Conservation (phyloP, 2,888 invertebrate species). For the Ceramica pisi region DNA sequence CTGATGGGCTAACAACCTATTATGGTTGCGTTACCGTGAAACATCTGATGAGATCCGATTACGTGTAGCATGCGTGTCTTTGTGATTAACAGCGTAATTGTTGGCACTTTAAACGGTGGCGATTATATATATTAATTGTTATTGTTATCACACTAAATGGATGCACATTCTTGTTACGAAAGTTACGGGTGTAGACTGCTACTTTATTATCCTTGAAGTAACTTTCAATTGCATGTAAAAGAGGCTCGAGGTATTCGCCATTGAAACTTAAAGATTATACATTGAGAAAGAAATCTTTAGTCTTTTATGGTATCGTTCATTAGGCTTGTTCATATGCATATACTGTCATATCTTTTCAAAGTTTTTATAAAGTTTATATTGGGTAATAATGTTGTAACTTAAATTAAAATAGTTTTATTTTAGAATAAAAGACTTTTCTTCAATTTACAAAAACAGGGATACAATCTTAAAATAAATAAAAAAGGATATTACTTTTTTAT, state of each 20-base stretch:
- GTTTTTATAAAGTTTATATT: too few species aligned
- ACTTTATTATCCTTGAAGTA: neutral
- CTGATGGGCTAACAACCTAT: conserved; percentile 38
- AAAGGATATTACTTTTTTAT: too few species aligned
- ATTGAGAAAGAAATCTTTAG: neutral
- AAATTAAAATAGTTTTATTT: too few species aligned
- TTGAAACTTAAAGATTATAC: neutral
- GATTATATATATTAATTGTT: conserved; percentile 38
- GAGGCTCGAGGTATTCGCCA: neutral
- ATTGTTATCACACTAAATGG: conserved; percentile 49
- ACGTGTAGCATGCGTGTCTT: conserved; percentile 40
- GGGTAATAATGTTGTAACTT: neutral
- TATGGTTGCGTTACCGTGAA: conserved; percentile 29
- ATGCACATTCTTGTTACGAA: conserved; percentile 53
- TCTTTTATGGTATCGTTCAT: too few species aligned
- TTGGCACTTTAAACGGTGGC: conserved; percentile 18
- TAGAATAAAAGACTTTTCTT: too few species aligned
- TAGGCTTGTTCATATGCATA: neutral
- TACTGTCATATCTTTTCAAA: neutral
- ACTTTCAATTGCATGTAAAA: neutral
- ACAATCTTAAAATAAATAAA: too few species aligned
- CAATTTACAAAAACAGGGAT: too few species aligned
- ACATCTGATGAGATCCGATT: conserved; percentile 39
- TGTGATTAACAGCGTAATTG: conserved; percentile 35
- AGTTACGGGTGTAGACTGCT: conserved; percentile 19